Evolutionary conservation across 2,797 vertebrate species (phyloP), one percentile per base, ranked within the genome.

Genomic region (Chaunax sp.): DNA sequence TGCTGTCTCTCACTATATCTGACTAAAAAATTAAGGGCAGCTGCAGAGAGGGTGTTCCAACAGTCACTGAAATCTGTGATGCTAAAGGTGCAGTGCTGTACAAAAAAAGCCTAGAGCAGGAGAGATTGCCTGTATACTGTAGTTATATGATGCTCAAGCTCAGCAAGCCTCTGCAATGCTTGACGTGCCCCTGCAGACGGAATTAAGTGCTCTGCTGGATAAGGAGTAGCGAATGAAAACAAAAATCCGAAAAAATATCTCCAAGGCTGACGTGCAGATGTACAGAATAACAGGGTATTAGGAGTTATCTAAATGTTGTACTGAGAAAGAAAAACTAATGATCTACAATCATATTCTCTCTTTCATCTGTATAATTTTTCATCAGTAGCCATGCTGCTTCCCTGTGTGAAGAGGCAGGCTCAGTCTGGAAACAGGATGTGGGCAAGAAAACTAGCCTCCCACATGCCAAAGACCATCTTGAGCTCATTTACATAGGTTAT

Each of bases 341-440:
- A 62, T 57, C 45, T 33, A 72, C 38, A 64, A 35, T 64, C 22
- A 7, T 46, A 71, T 68, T 44, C 7, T 57, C 60, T 71, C 30
- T 54, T 73, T 72, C 47, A 76, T 60, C 46, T 38, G 43, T 60
- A 64, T 79, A 43, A 44, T 74, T 80, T 77, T 82, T 80, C 61
- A 57, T 75, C 26, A 44, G 76, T 25, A 50, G 53, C 43, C 47
- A 38, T 59, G 65, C 26, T 70, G 68, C 74, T 74, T 71, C 59
- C 62, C 75, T 52, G 64, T 51, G 72, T 77, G 80, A 89, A 78
- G 87, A 83, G 86, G 81, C 67, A 64, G 82, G 77, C 87, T 88
- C 64, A 59, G 68, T 80, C 82, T 90, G 90, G 87, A 88, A 88
- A 84, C 89, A 89, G 83, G 83, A 91, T 90, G 92, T 94, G 92